These are phyloP conservation scores for Mareca penelope DNA, from an alignment of 2,797 vertebrate genomes.

Conservation along the genomic window DNA sequence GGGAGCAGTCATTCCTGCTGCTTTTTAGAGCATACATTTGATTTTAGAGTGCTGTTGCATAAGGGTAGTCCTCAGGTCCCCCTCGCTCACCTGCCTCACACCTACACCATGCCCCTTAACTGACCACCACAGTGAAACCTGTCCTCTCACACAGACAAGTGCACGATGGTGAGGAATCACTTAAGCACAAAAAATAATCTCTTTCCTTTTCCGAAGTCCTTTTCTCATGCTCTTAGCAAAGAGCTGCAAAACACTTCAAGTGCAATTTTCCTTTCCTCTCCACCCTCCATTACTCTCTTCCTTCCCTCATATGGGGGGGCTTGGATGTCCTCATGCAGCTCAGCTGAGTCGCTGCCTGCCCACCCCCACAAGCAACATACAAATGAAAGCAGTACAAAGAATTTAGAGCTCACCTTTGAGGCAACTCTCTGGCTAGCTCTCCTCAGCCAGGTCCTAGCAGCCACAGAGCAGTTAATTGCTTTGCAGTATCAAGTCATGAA, in stretches of 20 bases:
- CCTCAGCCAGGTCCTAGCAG: background rate
- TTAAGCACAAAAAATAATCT: background rate
- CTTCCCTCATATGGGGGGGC: background rate
- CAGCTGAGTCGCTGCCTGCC: background rate
- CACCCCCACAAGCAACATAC: background rate
- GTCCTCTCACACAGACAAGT: background rate
- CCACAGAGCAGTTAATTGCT: background rate
- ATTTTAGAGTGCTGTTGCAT: background rate
- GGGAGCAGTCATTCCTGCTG: rapidly evolving
- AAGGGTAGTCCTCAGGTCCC: background rate
- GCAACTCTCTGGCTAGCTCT: background rate
- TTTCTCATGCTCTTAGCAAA: background rate
- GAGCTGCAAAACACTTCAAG: background rate
- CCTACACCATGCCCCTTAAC: background rate
- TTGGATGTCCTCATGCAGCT: background rate
- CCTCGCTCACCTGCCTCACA: background rate
- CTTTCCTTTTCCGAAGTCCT: background rate
- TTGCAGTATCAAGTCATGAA: background rate
- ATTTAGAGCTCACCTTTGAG: background rate
- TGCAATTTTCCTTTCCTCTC: background rate
- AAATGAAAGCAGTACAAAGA: background rate
- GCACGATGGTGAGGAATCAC: background rate
- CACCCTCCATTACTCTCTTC: background rate
- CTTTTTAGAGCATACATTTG: background rate
- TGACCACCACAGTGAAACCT: background rate